These are phyloP conservation scores for Malachius bipustulatus DNA, from an alignment of 2,888 invertebrate species.

Conservation along the genomic window DNA sequence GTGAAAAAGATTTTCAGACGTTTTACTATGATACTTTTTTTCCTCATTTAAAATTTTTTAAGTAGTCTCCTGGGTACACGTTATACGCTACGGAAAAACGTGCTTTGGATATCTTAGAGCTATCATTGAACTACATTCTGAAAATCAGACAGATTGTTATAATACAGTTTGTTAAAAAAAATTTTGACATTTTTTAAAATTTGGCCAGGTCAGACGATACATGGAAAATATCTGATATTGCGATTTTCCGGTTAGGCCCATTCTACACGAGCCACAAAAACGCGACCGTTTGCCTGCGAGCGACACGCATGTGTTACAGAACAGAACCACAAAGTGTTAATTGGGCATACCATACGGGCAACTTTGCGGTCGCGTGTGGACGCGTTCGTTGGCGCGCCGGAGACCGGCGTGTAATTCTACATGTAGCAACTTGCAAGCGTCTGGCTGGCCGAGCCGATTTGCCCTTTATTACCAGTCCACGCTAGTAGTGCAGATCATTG, in stretches of 20 bases:
- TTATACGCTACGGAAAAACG: not conserved
- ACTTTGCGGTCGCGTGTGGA: too few species aligned
- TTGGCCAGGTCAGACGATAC: conserved; percentile 3
- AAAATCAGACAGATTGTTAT: conserved; percentile 2
- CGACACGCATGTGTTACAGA: too few species aligned
- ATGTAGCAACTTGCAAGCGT: too few species aligned
- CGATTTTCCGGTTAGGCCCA: conserved; percentile 1
- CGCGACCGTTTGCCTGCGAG: too few species aligned
- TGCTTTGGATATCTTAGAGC: conserved; percentile 1
- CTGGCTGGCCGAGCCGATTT: too few species aligned
- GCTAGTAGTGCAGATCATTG: too few species aligned
- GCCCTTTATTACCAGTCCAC: too few species aligned
- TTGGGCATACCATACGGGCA: too few species aligned
- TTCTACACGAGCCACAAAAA: too few species aligned
- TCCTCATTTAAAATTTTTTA: not conserved
- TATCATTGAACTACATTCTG: not conserved
- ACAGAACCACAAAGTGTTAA: too few species aligned
- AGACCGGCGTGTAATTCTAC: too few species aligned
- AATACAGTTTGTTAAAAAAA: not conserved
- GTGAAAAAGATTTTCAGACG: conserved; percentile 3
- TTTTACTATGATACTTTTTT: conserved; percentile 2
- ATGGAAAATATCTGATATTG: conserved; percentile 2
- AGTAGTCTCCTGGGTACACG: conserved; percentile 3
- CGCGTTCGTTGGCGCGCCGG: too few species aligned
- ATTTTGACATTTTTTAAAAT: conserved; percentile 1